These are phyloP conservation scores for Melanerpes aurifrons DNA, from an alignment of 2,113 vertebrate genomes.

Conservation along the genomic window DNA sequence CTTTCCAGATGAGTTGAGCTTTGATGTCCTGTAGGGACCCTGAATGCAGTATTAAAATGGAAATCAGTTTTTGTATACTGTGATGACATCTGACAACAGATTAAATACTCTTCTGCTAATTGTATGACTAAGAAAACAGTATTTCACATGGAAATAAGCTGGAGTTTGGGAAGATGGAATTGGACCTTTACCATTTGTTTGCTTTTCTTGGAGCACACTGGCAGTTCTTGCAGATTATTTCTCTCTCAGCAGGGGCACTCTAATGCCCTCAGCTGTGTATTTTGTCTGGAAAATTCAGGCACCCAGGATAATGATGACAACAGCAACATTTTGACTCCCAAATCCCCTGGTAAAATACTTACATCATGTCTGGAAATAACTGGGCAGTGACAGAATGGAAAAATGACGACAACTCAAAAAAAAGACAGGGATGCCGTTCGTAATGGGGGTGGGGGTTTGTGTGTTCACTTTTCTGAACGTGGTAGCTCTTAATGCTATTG, in stretches of 20 bases:
- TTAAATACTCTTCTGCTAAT: constrained; percentile 33
- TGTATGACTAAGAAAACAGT: constrained; percentile 9
- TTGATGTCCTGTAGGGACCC: background rate
- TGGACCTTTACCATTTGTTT: constrained; percentile 23
- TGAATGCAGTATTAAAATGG: background rate
- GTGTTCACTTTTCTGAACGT: constrained; percentile 3
- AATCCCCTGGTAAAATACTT: constrained; percentile 63
- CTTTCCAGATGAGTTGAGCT: background rate
- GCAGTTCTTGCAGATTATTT: constrained; percentile 29
- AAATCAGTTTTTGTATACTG: background rate
- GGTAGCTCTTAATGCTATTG: background rate
- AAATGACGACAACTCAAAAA: constrained; percentile 37
- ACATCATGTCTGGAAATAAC: constrained; percentile 68
- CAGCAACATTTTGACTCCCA: constrained; percentile 54
- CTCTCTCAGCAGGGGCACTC: constrained; percentile 6
- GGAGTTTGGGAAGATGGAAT: background rate
- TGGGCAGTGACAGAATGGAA: constrained; percentile 65
- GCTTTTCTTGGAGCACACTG: constrained; percentile 45
- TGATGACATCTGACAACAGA: background rate
- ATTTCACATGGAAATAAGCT: constrained; percentile 32
- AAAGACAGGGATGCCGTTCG: background rate
- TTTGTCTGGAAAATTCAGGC: constrained; percentile 65
- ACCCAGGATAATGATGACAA: constrained; percentile 51
- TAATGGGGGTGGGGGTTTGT: background rate
- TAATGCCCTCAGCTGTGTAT: constrained; percentile 52